Evolutionary conservation across 30 jellyfish, hydroid and myxozoan genomes (phyloP).

Genomic region (Pseudorhiza aurosa): DNA sequence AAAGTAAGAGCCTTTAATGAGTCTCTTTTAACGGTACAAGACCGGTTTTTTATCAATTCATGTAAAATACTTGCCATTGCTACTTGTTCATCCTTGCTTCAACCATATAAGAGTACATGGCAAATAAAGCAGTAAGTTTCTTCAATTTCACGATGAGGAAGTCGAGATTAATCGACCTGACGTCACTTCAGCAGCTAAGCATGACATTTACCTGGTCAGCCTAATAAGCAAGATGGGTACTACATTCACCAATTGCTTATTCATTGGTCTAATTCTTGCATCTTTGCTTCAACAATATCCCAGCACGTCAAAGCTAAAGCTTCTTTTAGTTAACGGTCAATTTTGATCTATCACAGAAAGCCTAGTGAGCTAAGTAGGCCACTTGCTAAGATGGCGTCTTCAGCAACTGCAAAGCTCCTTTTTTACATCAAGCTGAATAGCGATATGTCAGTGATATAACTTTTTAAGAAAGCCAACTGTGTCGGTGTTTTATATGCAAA

Average conservation of each 20-base stretch:
- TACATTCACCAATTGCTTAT: too few relatives aligned
- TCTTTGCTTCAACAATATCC: constrained; percentile 31
- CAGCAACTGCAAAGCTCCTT: background rate
- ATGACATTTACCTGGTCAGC: too few relatives aligned
- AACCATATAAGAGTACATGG: too few relatives aligned
- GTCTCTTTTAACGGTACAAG: too few relatives aligned
- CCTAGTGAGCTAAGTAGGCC: constrained; percentile 43
- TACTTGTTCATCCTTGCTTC: too few relatives aligned
- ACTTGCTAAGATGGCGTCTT: constrained; percentile 69
- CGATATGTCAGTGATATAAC: constrained; percentile 15
- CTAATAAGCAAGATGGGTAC: background rate
- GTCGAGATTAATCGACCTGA: too few relatives aligned
- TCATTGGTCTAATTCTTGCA: constrained; percentile 4
- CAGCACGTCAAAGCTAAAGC: constrained; percentile 36
- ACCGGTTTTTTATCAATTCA: too few relatives aligned
- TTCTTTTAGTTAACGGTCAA: constrained; percentile 1
- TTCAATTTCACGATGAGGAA: too few relatives aligned
- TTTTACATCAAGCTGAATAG: constrained; percentile 4
- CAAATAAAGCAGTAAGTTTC: too few relatives aligned
- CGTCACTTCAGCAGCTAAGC: too few relatives aligned
- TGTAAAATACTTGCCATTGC: too few relatives aligned
- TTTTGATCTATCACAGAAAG: constrained; percentile 20
- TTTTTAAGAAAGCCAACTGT: constrained; percentile 19
- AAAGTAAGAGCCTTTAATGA: too few relatives aligned
- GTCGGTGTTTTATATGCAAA: constrained; percentile 15